Evolutionary conservation across 2,888 invertebrate genomes (phyloP), one percentile per base, ranked within the genome.

Genomic region (Hypomecis atomaria): DNA sequence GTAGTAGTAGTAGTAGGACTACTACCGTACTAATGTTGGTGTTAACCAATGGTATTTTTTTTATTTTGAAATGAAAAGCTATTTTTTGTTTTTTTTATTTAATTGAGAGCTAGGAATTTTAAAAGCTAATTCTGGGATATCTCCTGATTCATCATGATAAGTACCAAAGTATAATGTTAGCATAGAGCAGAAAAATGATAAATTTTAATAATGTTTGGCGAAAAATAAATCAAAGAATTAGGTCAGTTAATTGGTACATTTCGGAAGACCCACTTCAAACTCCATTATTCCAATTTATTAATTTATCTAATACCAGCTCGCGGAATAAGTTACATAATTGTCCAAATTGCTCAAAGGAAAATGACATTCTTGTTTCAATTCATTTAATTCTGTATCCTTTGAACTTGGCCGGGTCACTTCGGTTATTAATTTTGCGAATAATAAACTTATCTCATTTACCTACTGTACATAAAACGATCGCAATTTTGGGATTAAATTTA

Each of bases 331-430:
- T 55, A 42, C 37, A 40, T 59, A 59, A 62, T 66, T 62, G 43
- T 71, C 67, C 70, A 70, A 71, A 69, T 67, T 57, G 37, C 49
- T 62, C 63, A 66, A 62, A 66, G 66, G 59, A 62, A 66, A 47
- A 56, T 36, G 63, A 62, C 53, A 57, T 66, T 61, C 59, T 62
- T 66, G 64, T 62, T 59, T 58, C 55, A 69, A 61, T 66, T 63
- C 63, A 59, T 56, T 5, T 63, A 59, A 64, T 59, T 63, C 54
- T 63, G 53, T 52, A 59, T 53, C 59, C 47, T 62, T 56, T 66
- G 61, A 59, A 55, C 59, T 56, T 13, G 53, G 37, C 45, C 45
- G 58, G 63, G 59, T 64, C 64, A 64, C 45, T 64, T 52, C 45
- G 33, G 45, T 42, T 59, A 59, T 56, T 64, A 59, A 55, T 52